These are phyloP conservation scores for Ceratina australensis DNA, from an alignment of 1,140 invertebrate species.

Conservation along the genomic window DNA sequence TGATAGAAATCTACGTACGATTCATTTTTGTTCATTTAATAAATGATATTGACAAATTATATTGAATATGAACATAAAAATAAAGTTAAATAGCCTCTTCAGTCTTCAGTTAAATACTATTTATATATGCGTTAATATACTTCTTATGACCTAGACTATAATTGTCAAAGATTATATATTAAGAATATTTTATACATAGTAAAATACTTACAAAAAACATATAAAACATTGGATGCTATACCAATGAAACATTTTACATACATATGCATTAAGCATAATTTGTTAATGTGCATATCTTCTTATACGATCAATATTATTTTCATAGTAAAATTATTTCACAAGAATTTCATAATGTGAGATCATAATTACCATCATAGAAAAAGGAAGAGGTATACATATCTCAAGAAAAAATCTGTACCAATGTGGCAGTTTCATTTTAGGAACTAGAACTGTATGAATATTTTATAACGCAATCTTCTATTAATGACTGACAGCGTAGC, in stretches of 20 bases:
- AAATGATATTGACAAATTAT: background rate
- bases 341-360: conserved; percentile 28
- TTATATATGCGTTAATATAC: background rate
- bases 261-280: background rate
- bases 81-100: conserved; percentile 35
- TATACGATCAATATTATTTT: background rate
- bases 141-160: no score
- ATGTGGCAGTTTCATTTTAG: conserved; percentile 12
- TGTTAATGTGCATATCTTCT: conserved; percentile 1
- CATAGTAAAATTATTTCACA: conserved; percentile 4
- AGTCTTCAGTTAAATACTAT: conserved; percentile 31
- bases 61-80: background rate
- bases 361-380: conserved; percentile 3
- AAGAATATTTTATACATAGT: background rate
- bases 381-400: background rate
- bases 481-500: background rate
- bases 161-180: no score
- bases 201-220: background rate
- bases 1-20: conserved; percentile 2
- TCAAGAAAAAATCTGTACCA: background rate
- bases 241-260: conserved; percentile 7
- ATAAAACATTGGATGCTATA: background rate
- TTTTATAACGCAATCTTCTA: background rate
- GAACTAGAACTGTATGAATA: conserved; percentile 30
- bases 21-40: background rate